A percentile compares a stretch with the other conserved stretches of the same genome.
Conservation (phyloP, 1,140 invertebrate species). For the Philopotamus ludificatus region DNA sequence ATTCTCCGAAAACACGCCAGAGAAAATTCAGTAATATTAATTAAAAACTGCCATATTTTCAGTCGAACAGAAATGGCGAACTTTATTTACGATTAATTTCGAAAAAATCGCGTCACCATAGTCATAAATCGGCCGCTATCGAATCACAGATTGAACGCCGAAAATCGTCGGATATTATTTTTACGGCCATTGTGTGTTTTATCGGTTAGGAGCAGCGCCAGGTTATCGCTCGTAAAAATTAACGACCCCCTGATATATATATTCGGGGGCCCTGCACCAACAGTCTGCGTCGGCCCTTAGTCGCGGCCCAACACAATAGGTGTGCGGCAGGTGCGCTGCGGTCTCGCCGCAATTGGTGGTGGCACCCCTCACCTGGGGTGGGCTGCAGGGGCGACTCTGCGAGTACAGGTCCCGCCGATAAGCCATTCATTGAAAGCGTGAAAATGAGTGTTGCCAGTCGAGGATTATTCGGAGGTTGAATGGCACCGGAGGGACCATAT, state of each 20-base stretch:
- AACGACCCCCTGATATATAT: conserved; percentile 14
- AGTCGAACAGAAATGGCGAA: no score
- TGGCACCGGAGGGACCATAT: neutral
- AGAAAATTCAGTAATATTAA: no score
- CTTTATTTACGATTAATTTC: no score
- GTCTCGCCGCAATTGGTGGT: conserved; percentile 5
- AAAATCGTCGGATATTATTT: no score
- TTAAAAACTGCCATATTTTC: no score
- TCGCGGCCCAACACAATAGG: conserved; percentile 10
- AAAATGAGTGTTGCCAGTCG: conserved; percentile 31
- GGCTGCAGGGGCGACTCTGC: conserved; percentile 6
- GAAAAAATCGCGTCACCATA: no score
- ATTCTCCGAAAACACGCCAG: no score
- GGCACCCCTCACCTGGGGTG: neutral
- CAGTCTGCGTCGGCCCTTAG: conserved; percentile 7
- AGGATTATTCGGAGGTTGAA: conserved; percentile 9
- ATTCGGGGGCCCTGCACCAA: neutral
- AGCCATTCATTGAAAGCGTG: conserved; percentile 31
- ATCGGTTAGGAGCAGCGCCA: neutral
- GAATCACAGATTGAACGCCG: no score
- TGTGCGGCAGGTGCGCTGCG: conserved; percentile 22
- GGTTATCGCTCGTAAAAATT: conserved; percentile 24
- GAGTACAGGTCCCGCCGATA: conserved; percentile 19
- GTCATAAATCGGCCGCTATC: no score
- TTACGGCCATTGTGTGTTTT: neutral